These are phyloP conservation scores for Thripadectes ignobilis DNA, from an alignment of 2,797 vertebrate species.

Conservation along the genomic window DNA sequence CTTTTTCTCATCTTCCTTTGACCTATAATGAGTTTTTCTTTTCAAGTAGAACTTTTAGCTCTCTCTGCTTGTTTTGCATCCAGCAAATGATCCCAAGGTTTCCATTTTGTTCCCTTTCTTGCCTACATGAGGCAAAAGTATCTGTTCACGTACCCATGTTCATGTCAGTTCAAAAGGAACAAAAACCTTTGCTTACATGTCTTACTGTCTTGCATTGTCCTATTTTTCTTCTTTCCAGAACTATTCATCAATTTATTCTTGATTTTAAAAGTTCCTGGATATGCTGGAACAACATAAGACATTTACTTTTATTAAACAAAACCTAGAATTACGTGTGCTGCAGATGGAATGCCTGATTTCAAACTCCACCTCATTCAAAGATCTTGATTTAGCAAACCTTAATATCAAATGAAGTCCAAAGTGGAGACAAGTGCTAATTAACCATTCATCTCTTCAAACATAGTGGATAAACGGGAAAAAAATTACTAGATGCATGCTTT, in stretches of 20 bases:
- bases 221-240: background rate
- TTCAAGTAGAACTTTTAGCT: background rate
- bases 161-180: background rate
- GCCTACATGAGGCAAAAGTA: background rate
- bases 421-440: background rate
- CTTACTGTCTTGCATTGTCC: background rate
- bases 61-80: background rate
- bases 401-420: background rate
- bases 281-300: background rate
- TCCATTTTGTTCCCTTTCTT: background rate
- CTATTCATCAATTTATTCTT: background rate
- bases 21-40: background rate
- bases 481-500: background rate
- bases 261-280: background rate
- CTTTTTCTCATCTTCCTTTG: background rate
- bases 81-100: background rate
- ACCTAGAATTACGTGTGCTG: background rate
- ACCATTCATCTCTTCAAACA: background rate
- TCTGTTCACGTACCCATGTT: background rate
- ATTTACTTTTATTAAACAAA: background rate
- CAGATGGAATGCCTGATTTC: background rate
- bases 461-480: background rate
- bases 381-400: background rate
- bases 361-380: background rate
- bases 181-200: background rate